Percentiles rank a stretch among this genome's conserved stretches.
Conservation (phyloP, 1,140 invertebrate species). For the Drosophila bocqueti region DNA sequence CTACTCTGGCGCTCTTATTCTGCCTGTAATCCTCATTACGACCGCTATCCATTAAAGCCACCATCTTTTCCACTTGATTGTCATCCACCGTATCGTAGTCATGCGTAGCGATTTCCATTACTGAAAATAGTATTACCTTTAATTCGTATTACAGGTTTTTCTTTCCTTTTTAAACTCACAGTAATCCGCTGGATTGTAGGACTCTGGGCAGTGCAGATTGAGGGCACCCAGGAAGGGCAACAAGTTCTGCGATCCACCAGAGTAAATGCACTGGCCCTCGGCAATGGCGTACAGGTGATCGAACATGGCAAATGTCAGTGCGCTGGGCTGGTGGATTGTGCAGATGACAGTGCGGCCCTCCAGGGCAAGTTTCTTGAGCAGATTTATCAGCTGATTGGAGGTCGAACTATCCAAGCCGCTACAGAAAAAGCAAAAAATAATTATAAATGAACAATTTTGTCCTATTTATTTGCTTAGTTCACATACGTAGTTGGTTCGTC, state of each 20-base stretch:
- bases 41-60: constrained; percentile 89
- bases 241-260: constrained; percentile 90
- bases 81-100: constrained; percentile 88
- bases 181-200: constrained; percentile 96
- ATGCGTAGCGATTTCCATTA: constrained; percentile 93
- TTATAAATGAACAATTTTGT: not conserved
- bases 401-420: constrained; percentile 97
- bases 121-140: constrained; percentile 84
- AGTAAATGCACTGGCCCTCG: constrained; percentile 93
- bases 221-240: constrained; percentile 91
- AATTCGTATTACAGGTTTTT: not conserved
- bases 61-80: constrained; percentile 85
- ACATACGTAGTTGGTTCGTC: constrained; percentile 97
- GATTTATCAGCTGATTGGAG: constrained; percentile 93
- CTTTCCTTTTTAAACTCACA: constrained; percentile 86
- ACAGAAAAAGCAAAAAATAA: constrained; percentile 10
- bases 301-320: constrained; percentile 94
- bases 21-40: constrained; percentile 87
- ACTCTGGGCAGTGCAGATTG: constrained; percentile 92
- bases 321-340: constrained; percentile 97
- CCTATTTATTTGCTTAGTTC: not conserved
- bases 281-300: constrained; percentile 94
- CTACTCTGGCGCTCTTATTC: constrained; percentile 56
- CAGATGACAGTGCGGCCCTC: constrained; percentile 96
- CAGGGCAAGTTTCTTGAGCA: constrained; percentile 92